phyloP scores from a whole-genome alignment of 2,113 vertebrate genomes.

The Struthio camelus region DNA sequence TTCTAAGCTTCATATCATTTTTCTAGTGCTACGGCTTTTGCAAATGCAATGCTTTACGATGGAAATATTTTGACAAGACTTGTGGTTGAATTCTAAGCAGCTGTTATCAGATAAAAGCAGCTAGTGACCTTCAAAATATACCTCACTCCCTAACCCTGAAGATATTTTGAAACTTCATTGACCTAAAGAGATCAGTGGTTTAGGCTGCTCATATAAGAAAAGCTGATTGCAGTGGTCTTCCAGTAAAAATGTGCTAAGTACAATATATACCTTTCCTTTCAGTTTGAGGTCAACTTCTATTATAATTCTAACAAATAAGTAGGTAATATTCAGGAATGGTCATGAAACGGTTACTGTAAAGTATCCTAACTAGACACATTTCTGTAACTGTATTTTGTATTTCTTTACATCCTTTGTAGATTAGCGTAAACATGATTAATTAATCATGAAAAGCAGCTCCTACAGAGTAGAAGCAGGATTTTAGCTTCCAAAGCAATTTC shows the following conservation, averaged over 20 bases:
- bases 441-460: conserved; percentile 69
- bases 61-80: neutral
- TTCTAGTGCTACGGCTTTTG: neutral
- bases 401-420: conserved; percentile 59
- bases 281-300: neutral
- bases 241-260: neutral
- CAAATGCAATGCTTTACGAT: neutral
- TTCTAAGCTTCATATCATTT: neutral
- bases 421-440: conserved; percentile 64
- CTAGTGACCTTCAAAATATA: neutral
- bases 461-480: conserved; percentile 38
- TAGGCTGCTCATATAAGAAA: neutral
- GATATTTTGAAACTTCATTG: neutral
- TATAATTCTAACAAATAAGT: neutral
- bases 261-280: neutral
- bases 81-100: neutral
- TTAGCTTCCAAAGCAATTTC: conserved; percentile 56
- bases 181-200: neutral
- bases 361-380: conserved; percentile 9
- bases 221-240: neutral
- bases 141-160: neutral
- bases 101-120: neutral
- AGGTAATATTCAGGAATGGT: neutral
- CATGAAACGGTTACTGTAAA: conserved; percentile 38
- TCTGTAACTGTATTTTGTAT: conserved; percentile 16